Conservation (phyloP, 1,140 invertebrate species). For the Artemia franciscana region DNA sequence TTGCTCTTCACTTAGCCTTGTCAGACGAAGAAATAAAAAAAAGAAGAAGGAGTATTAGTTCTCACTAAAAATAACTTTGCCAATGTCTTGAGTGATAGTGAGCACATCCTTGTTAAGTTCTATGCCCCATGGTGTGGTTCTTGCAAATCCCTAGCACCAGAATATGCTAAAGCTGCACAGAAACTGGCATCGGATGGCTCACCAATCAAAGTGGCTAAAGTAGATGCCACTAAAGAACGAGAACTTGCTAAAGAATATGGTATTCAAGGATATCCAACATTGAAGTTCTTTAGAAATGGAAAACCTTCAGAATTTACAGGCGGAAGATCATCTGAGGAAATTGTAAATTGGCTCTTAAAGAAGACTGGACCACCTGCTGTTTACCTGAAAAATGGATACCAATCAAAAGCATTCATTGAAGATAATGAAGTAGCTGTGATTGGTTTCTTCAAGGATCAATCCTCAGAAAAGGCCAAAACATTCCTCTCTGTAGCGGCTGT, state of each 20-base stretch:
- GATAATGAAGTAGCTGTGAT: constrained; percentile 54
- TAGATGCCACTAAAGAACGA: constrained; percentile 84
- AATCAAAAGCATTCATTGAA: constrained; percentile 59
- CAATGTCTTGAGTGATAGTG: too few species aligned
- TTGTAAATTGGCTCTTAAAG: constrained; percentile 81
- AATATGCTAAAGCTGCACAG: constrained; percentile 84
- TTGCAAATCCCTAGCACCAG: constrained; percentile 89
- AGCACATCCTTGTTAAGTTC: too few species aligned
- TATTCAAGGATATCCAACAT: constrained; percentile 83
- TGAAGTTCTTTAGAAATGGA: constrained; percentile 89
- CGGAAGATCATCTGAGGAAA: constrained; percentile 72
- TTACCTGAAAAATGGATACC: constrained; percentile 46
- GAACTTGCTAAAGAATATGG: constrained; percentile 64
- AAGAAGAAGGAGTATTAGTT: too few species aligned
- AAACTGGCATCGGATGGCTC: constrained; percentile 49
- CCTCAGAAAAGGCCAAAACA: constrained; percentile 49
- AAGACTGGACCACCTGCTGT: constrained; percentile 82
- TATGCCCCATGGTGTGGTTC: constrained; percentile 99
- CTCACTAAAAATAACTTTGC: too few species aligned
- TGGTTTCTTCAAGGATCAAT: constrained; percentile 79
- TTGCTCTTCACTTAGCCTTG: too few species aligned
- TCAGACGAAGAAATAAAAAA: too few species aligned
- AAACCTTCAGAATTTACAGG: constrained; percentile 47
- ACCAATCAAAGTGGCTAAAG: constrained; percentile 71
- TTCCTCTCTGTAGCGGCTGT: constrained; percentile 53